Percentiles rank a stretch among this genome's conserved stretches.
Evolutionary conservation across 2,888 invertebrate species (phyloP).

Genomic region (Leptinotarsa peninsularis): DNA sequence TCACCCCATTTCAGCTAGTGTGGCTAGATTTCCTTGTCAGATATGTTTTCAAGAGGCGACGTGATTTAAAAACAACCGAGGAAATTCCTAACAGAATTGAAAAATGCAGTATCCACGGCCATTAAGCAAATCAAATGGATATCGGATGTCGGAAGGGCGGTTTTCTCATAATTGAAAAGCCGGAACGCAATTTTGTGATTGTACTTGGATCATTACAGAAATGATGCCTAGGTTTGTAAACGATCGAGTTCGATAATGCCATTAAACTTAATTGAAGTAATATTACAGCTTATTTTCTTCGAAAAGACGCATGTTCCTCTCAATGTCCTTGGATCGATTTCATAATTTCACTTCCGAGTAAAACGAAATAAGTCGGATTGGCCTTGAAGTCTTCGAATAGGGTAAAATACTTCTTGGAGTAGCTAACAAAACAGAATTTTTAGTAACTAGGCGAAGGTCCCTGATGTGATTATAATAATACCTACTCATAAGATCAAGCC

Average conservation of each 20-base stretch:
- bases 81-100: slow-evolving; percentile 6
- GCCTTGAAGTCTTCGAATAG: too few relatives aligned
- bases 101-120: slow-evolving; percentile 5
- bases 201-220: slow-evolving; percentile 14
- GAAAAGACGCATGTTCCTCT: not conserved
- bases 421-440: too few relatives aligned
- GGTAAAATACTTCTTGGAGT: too few relatives aligned
- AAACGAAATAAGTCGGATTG: too few relatives aligned
- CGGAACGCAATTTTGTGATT: slow-evolving; percentile 3
- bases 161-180: slow-evolving; percentile 22
- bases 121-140: slow-evolving; percentile 18
- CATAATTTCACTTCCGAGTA: not conserved
- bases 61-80: not conserved
- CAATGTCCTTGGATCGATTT: not conserved
- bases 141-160: slow-evolving; percentile 12
- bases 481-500: too few relatives aligned
- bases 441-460: too few relatives aligned
- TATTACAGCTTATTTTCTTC: not conserved
- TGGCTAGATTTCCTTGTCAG: not conserved
- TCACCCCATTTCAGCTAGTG: not conserved
- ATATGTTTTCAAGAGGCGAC: not conserved
- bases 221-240: slow-evolving; percentile 11
- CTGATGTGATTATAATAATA: too few relatives aligned
- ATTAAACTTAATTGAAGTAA: not conserved
- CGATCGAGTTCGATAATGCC: slow-evolving; percentile 2